Percentiles rank a stretch among this genome's conserved stretches.
Conservation (phyloP, 2,113 vertebrate species). For the Orthochromis malagaraziensis region DNA sequence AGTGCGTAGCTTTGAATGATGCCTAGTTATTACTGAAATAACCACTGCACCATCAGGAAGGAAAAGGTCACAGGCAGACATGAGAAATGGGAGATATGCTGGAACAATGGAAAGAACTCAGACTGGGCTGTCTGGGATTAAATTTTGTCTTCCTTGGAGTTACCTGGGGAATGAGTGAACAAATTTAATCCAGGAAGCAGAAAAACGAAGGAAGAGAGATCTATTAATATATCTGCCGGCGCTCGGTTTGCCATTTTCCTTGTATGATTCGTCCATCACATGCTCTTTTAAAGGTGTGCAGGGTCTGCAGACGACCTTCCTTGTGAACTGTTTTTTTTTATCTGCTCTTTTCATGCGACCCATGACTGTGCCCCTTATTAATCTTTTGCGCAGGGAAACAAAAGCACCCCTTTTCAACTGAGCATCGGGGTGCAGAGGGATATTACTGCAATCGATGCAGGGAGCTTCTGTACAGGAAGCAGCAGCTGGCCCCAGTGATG, state of each 20-base stretch:
- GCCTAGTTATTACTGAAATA: slow-evolving; percentile 21
- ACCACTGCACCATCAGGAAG: not conserved
- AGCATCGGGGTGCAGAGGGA: slow-evolving; percentile 5
- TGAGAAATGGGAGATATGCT: not conserved
- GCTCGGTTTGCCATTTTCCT: no score
- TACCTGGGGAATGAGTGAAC: slow-evolving; percentile 7
- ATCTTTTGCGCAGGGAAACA: slow-evolving; percentile 20
- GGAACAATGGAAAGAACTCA: not conserved
- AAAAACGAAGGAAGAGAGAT: not conserved
- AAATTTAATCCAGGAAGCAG: not conserved
- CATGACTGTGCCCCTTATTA: slow-evolving; percentile 42
- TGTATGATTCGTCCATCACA: no score
- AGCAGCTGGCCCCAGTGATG: slow-evolving; percentile 3
- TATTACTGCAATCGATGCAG: slow-evolving; percentile 39
- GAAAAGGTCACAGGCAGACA: slow-evolving; percentile 19
- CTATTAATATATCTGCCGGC: not conserved
- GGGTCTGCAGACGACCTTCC: no score
- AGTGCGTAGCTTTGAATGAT: not conserved
- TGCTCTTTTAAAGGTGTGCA: no score
- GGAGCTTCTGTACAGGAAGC: slow-evolving; percentile 37
- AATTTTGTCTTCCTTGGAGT: slow-evolving; percentile 7
- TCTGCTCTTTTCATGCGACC: slow-evolving; percentile 22
- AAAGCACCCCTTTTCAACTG: not conserved
- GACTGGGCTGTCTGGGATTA: not conserved
- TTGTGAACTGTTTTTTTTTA: slow-evolving; percentile 21